These are phyloP conservation scores for Ursus arctos DNA, from an alignment of 2,113 vertebrate genomes.

Conservation along the genomic window DNA sequence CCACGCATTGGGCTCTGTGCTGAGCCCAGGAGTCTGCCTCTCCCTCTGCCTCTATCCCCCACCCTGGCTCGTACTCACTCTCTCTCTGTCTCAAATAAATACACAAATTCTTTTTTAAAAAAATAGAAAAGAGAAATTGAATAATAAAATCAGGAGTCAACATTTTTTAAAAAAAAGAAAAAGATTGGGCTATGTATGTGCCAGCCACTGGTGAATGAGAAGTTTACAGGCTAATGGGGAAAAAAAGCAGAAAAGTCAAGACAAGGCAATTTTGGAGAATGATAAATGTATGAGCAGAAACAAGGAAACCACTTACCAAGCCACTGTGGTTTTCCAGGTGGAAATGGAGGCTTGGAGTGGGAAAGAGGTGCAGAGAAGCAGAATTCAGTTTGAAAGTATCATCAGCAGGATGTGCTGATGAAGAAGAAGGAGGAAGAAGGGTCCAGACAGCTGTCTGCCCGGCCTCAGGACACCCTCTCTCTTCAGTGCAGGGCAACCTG, in stretches of 20 bases:
- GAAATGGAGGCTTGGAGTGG: accelerated
- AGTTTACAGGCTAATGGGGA: neutral
- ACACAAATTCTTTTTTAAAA: neutral
- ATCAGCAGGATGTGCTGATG: neutral
- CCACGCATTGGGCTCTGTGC: neutral
- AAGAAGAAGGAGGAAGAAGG: neutral
- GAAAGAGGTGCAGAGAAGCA: neutral
- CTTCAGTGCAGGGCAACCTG: neutral
- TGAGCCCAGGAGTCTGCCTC: neutral
- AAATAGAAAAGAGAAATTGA: conserved; percentile 82
- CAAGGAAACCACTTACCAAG: neutral
- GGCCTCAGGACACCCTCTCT: neutral
- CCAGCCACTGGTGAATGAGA: neutral
- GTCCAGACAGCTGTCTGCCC: accelerated
- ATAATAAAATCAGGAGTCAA: conserved; percentile 89
- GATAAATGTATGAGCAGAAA: neutral
- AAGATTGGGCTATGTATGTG: neutral
- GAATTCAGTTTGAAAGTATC: accelerated
- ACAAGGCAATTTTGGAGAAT: neutral
- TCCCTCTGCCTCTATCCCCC: neutral
- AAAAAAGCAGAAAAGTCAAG: neutral
- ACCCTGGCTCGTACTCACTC: neutral
- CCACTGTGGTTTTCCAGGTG: neutral
- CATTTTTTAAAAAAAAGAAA: neutral
- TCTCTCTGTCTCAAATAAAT: neutral